Evolutionary conservation across 2,888 invertebrate species (phyloP), one percentile per base, ranked within the genome.

Genomic region (Rhaphigaster nebulosa): DNA sequence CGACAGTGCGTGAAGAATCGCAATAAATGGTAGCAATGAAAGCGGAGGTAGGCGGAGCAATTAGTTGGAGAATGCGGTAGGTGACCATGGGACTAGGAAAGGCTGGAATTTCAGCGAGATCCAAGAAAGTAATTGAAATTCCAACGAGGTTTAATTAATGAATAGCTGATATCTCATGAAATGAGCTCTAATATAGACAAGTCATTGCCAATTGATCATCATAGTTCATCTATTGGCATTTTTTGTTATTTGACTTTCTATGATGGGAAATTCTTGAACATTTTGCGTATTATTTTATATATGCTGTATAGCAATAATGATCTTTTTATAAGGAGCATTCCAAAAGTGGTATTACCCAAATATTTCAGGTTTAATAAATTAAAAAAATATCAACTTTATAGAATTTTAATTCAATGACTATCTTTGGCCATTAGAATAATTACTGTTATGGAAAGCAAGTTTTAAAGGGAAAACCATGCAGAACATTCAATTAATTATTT

Each of bases 71-170:
- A 84, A 84, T 84, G 84, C 45, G 84, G 45, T 84, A 84, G 84
- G 84, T 84, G 84, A 84, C 84, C 84, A n/a, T 84, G 84, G 45
- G 12, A 41, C 41, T n/a, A 84, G 84, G 84, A 84, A 84, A 84
- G 84, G 84, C 84, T 45, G 88, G 60, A 88, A 60, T 88, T 87
- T 41, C 23, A 41, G 38, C 88, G 41, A n/a, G 88, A 23, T 41
- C 88, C 38, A 88, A 88, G 88, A 88, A 88, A 88, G 88, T 88
- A 88, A 88, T 88, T 88, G 88, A 60, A 88, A 88, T 88, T 88
- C 88, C 88, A 41, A 41, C 34, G 18, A 60, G 60, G 38, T 88
- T 88, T 88, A 88, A 88, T 88, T 88, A 88, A 88, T 88, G 56
- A 88, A 88, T 56, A 88, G 88, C 65, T 88, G 88, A 88, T 88